Base-by-base conservation (phyloP, 2,113 vertebrate species). In the Pogona vitticeps region DNA sequence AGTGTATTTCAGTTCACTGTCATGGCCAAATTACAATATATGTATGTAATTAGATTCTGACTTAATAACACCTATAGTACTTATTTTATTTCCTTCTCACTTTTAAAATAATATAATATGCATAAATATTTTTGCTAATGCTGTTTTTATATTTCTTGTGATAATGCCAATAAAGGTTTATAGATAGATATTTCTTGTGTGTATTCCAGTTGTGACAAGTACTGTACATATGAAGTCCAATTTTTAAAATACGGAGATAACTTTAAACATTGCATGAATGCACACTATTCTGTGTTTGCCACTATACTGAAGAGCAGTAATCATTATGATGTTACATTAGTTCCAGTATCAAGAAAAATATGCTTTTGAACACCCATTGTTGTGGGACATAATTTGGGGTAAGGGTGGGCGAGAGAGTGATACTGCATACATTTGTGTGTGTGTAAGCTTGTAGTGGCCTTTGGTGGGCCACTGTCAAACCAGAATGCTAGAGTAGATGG, bases 1-100 rank as follows among this genome's bases (percentile, higher is more conserved):
- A 88, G 80, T 79, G 77, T 93, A 87, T 93, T 94, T 84, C 92
- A 90, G 92, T 89, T 17, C 73, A 77, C 7, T 23, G 65, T 72
- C 78, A 92, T 92, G 90, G 85, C 80, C 59, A 79, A 83, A 91
- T 89, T 92, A 89, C 92, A 90, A 2, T 52, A 87, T 80, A 67
- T 87, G 86, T 80, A 67, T 87, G 86, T 91, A 93, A 92, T 93
- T 84, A 90, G 86, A 56, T 91, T 72, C 46, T 76, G 71, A 79
- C 65, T 89, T 67, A 92, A 92, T 92, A 80, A 88, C 86, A 84
- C 68, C 86, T 58, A 52, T 40, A 56, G 68, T 86, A 26, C 14
- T 85, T 81, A 88, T 76, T 91, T 46, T 58, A 71, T 82, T 85
- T 31, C 23, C 15, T 88, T 85, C 86, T 83, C 83, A 52, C 46